Percentiles rank a stretch among this genome's conserved stretches.
Conservation (phyloP, 1,140 invertebrate genomes). For the Trichoplusia ni region DNA sequence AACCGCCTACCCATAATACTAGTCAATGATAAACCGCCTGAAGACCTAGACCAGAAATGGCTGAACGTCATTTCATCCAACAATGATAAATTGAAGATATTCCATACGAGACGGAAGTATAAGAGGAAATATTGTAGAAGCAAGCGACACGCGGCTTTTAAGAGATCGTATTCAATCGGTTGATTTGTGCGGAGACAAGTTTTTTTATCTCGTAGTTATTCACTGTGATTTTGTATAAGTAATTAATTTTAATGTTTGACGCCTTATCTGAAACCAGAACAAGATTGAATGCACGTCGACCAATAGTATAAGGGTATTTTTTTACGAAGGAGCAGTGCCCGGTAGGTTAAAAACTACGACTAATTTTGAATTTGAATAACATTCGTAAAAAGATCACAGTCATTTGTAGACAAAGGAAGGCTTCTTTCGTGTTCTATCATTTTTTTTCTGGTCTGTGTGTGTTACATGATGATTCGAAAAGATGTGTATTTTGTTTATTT, state of each 20-base stretch:
- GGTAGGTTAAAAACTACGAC: too few species aligned
- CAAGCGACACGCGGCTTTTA: slow-evolving; percentile 59
- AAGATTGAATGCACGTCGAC: too few species aligned
- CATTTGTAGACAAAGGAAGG: too few species aligned
- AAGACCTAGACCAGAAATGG: slow-evolving; percentile 70
- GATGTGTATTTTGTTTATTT: too few species aligned
- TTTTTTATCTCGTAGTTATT: not conserved
- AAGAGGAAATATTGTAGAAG: slow-evolving; percentile 69
- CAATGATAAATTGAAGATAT: slow-evolving; percentile 65
- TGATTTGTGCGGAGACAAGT: not conserved
- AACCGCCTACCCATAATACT: slow-evolving; percentile 67
- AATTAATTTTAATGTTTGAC: not conserved
- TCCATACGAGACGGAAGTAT: slow-evolving; percentile 56
- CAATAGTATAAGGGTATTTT: too few species aligned
- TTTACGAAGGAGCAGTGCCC: too few species aligned
- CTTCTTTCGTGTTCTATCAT: too few species aligned
- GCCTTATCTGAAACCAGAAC: too few species aligned
- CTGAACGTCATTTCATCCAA: slow-evolving; percentile 54
- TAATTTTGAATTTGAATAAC: too few species aligned
- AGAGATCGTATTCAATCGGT: slow-evolving; percentile 72
- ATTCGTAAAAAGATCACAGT: too few species aligned
- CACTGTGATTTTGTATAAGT: slow-evolving; percentile 7
- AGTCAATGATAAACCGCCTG: slow-evolving; percentile 66
- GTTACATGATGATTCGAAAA: too few species aligned
- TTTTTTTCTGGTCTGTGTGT: too few species aligned